Conservation (phyloP, 2,797 vertebrate species). For the Gymnoscopelus braueri region DNA sequence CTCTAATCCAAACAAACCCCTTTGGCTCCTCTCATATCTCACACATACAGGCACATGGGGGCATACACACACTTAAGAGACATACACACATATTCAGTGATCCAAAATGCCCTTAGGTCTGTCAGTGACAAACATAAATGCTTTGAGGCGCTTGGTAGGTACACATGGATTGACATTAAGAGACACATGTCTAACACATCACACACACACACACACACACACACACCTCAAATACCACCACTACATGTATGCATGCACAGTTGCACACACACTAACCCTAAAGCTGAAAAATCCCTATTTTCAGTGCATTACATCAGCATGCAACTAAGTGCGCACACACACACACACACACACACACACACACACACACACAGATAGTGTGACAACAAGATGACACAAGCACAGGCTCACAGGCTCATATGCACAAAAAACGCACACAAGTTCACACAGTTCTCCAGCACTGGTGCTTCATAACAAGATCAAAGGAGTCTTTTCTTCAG, state of each 20-base stretch:
- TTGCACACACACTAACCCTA: neutral
- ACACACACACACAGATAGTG: slow-evolving; percentile 44
- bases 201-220: neutral
- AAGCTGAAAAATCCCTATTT: no score
- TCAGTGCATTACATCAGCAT: neutral
- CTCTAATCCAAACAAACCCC: slow-evolving; percentile 70
- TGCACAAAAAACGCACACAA: neutral
- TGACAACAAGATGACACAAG: slow-evolving; percentile 16
- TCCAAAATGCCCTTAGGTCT: slow-evolving; percentile 38
- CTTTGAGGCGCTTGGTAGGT: no score
- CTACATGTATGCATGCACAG: neutral
- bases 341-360: slow-evolving; percentile 28
- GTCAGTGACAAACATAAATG: slow-evolving; percentile 33
- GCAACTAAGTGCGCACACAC: neutral
- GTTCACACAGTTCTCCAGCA: neutral
- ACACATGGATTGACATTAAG: neutral
- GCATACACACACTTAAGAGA: slow-evolving; percentile 1
- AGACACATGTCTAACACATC: neutral
- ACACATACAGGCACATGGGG: slow-evolving; percentile 49
- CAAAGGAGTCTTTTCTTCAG: no score
- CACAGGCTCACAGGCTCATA: slow-evolving; percentile 5
- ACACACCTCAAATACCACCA: neutral
- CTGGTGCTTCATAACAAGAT: neutral
- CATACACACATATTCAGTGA: slow-evolving; percentile 36
- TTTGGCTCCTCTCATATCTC: slow-evolving; percentile 68